Evolutionary conservation across 2,797 vertebrate species (phyloP), one percentile per base, ranked within the genome.

Genomic region (Sebastes trivittatus): DNA sequence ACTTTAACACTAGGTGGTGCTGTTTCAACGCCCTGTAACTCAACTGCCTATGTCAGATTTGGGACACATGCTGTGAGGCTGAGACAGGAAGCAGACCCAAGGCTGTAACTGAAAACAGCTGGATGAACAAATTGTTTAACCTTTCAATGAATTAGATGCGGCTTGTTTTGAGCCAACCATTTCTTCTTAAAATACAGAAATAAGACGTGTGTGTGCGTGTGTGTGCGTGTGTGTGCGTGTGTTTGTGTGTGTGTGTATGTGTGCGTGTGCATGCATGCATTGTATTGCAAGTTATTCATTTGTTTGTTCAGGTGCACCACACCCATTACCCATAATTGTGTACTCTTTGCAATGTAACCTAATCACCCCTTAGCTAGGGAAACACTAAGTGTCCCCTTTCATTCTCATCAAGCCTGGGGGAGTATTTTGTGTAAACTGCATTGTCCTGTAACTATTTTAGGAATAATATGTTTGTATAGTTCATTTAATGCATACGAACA

Each of bases 1-100:
- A 6, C 2, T 23, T 66, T 3, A 78, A 74, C 91, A 85, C 85
- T 62, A 69, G 90, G 72, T 86, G 93, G 90, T 2, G 76, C 1
- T 77, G 69, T 84, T 88, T 63, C 11, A 67, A 59, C 27, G 62
- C 16, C 11, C 11, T 75, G 13, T 2, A 29, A 14, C 62, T 20
- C 4, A 25, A 11, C 10, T n/a, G 9, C 9, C 6, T 6, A 5
- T 4, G 20, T 59, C 18, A 23, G 1, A 25, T 52, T 30, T 13
- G 1, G 52, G 13, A 14, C 23, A 38, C 34, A 30, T 23, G 25
- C 25, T 9, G 22, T 38, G 4, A 46, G 18, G 5, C 25, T 5
- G 5, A 42, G 3, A 56, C 52, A 22, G 59, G 16, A 70, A 72
- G 27, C 16, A 27, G 29, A 84, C 11, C 11, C 61, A 38, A 52